Base-by-base conservation (phyloP, 2,888 invertebrate genomes). In the Agrenia bidenticulata region DNA sequence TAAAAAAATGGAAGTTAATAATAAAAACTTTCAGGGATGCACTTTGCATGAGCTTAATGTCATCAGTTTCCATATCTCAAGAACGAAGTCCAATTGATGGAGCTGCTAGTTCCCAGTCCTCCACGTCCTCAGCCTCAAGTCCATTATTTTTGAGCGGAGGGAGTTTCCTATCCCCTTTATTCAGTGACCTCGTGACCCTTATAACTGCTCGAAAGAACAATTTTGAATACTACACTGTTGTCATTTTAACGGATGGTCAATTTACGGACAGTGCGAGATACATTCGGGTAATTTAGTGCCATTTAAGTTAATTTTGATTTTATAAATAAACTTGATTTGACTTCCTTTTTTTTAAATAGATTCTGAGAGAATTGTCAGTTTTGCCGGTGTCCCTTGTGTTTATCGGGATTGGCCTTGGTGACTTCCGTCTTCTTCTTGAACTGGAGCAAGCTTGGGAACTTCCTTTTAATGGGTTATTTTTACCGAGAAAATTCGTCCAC, bases 211-310 rank as follows among this genome's bases (percentile, higher is more conserved):
- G 73, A 13, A 61, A 57, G 9, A 64, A 66, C 2, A 60, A 62
- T 17, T 69, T 68, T 57, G 73, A 73, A 56, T 73, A 73, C 67
- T 63, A 66, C 41, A 61, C 63, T 26, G 70, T 67, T 26, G 66
- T 73, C 65, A 70, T 73, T 51, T 67, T 73, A 39, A 70, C 73
- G 1, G 73, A 73, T 51, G 73, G 73, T 17, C 65, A 67, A 57
- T 69, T 73, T 41, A 57, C 53, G 0, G 73, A 73, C 54, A 15
- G 66, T 24, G 61, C 66, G 50, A 60, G 63, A 53, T 63, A 61
- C 13, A 68, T 68, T 62, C 49, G 61, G 61, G 72, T 70, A 58
- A 24, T 50, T 32, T n/a, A 17, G 39, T 15, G 15, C 15, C 7
- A 7, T 15, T 39, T 11, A 39, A 11, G 15, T 39, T 39, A 15